These are phyloP conservation scores for Caenorhabditis parvicauda DNA, from an alignment of 2,888 invertebrate species.

Conservation along the genomic window DNA sequence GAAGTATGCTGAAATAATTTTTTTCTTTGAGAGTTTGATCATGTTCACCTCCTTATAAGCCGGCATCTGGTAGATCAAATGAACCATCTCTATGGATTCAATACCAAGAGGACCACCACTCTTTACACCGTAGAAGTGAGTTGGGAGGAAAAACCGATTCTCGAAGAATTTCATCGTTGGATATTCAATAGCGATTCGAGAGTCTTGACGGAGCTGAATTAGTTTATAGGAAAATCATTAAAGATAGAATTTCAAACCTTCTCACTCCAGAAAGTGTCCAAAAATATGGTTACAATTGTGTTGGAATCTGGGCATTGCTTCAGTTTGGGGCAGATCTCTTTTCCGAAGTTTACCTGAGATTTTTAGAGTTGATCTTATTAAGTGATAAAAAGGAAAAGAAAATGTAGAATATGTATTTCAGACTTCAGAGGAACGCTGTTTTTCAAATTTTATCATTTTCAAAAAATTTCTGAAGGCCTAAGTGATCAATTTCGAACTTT, in stretches of 20 bases:
- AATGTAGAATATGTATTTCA: neutral
- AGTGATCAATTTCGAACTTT: no score
- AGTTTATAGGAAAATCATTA: neutral
- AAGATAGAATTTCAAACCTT: constrained; percentile 24
- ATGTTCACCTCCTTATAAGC: constrained; percentile 41
- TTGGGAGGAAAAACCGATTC: constrained; percentile 60
- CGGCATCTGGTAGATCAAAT: constrained; percentile 53
- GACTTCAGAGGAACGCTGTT: neutral
- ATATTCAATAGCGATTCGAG: constrained; percentile 53
- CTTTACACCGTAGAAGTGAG: constrained; percentile 59
- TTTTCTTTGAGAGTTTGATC: neutral
- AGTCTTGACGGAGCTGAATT: constrained; percentile 52
- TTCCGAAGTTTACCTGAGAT: constrained; percentile 48
- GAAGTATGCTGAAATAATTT: constrained; percentile 52
- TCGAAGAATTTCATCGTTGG: constrained; percentile 61
- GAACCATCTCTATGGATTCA: constrained; percentile 52
- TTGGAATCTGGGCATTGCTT: constrained; percentile 54
- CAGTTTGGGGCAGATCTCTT: constrained; percentile 52
- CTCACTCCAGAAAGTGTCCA: constrained; percentile 58
- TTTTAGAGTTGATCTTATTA: no score
- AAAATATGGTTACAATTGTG: constrained; percentile 55
- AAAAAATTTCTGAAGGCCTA: no score
- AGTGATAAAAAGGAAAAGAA: no score
- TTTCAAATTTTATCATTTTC: no score
- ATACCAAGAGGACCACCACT: constrained; percentile 38